Percentiles rank a stretch among this genome's conserved stretches.
phyloP scores from a whole-genome alignment of 2,113 vertebrate genomes.

The Vulpes vulpes region DNA sequence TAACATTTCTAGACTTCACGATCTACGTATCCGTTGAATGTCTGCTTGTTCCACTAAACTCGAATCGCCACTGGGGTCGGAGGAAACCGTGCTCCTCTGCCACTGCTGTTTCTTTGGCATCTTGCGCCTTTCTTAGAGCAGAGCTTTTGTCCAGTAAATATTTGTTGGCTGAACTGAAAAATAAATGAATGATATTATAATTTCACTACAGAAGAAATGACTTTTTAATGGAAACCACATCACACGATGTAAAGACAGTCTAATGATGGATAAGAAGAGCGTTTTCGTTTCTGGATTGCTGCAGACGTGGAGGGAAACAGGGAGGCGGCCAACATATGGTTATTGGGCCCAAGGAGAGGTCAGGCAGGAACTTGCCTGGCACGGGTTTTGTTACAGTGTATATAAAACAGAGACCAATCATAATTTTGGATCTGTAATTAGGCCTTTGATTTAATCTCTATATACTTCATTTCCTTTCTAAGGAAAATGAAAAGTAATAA shows the following conservation, averaged over 20 bases:
- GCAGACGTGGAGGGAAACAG: slow-evolving; percentile 23
- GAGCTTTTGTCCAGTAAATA: slow-evolving; percentile 55
- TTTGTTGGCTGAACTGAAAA: slow-evolving; percentile 61
- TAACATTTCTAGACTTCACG: not conserved
- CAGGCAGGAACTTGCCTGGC: slow-evolving; percentile 62
- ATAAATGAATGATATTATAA: slow-evolving; percentile 65
- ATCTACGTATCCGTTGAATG: not conserved
- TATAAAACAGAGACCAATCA: slow-evolving; percentile 69
- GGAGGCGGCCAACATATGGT: slow-evolving; percentile 60
- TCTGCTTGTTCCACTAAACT: not conserved
- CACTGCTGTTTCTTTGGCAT: not conserved
- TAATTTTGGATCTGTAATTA: slow-evolving; percentile 76
- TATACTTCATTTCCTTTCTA: slow-evolving; percentile 71
- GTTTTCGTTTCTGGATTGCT: slow-evolving; percentile 59
- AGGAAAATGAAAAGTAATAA: slow-evolving; percentile 77
- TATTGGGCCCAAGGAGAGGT: slow-evolving; percentile 8
- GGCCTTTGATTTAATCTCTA: slow-evolving; percentile 73
- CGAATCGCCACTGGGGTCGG: not conserved
- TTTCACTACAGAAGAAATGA: slow-evolving; percentile 68
- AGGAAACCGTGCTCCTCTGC: not conserved
- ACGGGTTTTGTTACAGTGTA: slow-evolving; percentile 68
- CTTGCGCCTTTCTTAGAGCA: slow-evolving; percentile 7
- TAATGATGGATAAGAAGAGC: slow-evolving; percentile 9
- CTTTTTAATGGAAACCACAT: slow-evolving; percentile 77
- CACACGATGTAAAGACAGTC: slow-evolving; percentile 57